Evolutionary conservation across 2,113 vertebrate species (phyloP), one percentile per base, ranked within the genome.

Genomic region (Onychostruthus taczanowskii): DNA sequence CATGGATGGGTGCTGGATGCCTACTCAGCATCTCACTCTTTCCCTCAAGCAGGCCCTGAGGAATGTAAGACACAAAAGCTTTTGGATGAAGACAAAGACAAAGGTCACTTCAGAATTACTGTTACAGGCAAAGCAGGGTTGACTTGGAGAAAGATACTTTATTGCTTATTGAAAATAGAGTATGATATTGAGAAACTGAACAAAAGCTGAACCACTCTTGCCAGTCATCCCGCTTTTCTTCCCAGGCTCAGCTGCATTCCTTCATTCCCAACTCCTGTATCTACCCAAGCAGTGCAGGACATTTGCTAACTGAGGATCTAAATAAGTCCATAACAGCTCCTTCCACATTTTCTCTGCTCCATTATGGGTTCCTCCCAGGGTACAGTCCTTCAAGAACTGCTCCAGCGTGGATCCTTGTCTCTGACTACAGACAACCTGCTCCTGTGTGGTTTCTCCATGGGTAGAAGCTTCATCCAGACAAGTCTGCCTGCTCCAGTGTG

Each of bases 291-390:
- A 17, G 20, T 1, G 1, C 22, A 55, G 68, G 22, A 7, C 3
- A 63, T 37, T 19, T 41, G 46, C 23, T 17, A 22, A 15, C 15
- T 7, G 17, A 19, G 18, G 9, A 7, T 8, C 10, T 58, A 18
- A 55, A 4, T 43, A 43, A 56, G 7, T 27, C 35, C 0, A 0
- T 50, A 43, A 27, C 8, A 52, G 11, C 13, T 84, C 3, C 27
- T 74, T 74, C 12, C 6, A 3, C 8, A 26, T 69, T 30, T 64
- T 33, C 26, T 50, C 13, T 43, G 6, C 21, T 86, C 8, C 30
- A 6, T 9, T 26, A 37, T 26, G 37, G 19, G 21, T 49, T 18
- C 5, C 11, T 11, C 5, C 2, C 9, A 3, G 13, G 4, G 3
- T 66, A 27, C 7, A 46, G 50, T 41, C 28, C 61, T 66, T 70